Base-by-base conservation (phyloP, 2,113 vertebrate genomes). In the Progne subis region DNA sequence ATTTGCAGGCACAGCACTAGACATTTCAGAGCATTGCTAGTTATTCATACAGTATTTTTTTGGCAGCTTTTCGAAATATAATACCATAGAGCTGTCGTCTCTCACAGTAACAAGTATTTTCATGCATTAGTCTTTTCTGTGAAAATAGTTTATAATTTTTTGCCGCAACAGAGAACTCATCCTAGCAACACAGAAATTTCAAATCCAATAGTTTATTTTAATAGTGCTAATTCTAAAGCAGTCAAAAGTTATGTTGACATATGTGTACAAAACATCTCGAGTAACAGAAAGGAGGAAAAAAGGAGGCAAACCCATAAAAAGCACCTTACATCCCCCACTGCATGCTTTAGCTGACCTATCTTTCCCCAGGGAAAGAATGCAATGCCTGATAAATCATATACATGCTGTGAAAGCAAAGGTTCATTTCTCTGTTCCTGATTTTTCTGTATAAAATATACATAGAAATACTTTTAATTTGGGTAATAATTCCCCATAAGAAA, bases 1-100 rank as follows among this genome's bases (percentile, higher is more conserved):
- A 96, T 96, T 95, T 97, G 86, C 95, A 96, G 94, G 92, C 94
- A 80, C 83, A 97, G 92, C 90, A 85, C 83, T 83, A 94, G 88
- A 88, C 82, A 71, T 96, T 95, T 95, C 94, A 95, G 88, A 94
- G 87, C 81, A 85, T 64, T 82, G 84, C 95, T 93, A 93, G 92
- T 85, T 94, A 92, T 96, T 96, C 90, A 97, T 92, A 95, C 80
- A 83, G 76, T 88, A 74, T 76, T 87, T 94, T 92, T 94, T 77
- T 96, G 92, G 85, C 95, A 97, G 91, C 77, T 90, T 94, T 95
- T 91, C 43, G 25, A 92, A 96, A 80, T 78, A 74, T 69, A 88
- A 93, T 92, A 93, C 89, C 82, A 70, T 82, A 81, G 90, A 95
- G 94, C 67, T 88, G 82, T 89, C 64, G 14, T 84, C 90, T 93